phyloP scores from a whole-genome alignment of 2,888 invertebrate genomes.

The Acleris emargana region DNA sequence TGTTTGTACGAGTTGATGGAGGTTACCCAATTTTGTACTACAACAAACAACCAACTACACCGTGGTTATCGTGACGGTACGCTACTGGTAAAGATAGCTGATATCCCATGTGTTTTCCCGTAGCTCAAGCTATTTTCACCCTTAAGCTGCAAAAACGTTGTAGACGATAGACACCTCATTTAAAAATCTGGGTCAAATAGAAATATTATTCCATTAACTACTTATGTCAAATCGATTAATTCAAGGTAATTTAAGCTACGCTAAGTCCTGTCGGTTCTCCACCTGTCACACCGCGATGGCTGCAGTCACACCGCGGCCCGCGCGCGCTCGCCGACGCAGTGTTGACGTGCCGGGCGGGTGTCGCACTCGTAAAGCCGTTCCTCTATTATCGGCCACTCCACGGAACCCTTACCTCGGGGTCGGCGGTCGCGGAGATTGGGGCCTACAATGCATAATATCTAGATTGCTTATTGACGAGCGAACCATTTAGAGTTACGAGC shows the following conservation, averaged over 20 bases:
- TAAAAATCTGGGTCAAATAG: no score
- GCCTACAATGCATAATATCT: slow-evolving; percentile 47
- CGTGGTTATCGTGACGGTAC: no score
- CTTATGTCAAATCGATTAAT: neutral
- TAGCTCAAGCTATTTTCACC: no score
- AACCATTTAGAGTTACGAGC: slow-evolving; percentile 4
- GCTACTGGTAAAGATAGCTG: no score
- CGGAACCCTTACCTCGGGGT: slow-evolving; percentile 59
- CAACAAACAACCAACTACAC: no score
- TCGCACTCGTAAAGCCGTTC: slow-evolving; percentile 74
- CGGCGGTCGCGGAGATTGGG: slow-evolving; percentile 45
- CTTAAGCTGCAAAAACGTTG: no score
- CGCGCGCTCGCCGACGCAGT: slow-evolving; percentile 54
- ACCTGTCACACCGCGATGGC: slow-evolving; percentile 39
- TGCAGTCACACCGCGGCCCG: slow-evolving; percentile 48
- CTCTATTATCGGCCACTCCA: slow-evolving; percentile 72
- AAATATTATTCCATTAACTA: neutral
- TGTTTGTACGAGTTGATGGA: neutral
- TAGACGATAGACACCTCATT: no score
- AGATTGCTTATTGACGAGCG: slow-evolving; percentile 36
- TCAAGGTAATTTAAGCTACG: neutral
- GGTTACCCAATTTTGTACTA: neutral
- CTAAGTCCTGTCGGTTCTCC: neutral
- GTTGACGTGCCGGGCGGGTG: slow-evolving; percentile 75
- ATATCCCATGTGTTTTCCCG: no score